These are phyloP conservation scores for Alaudala cheleensis DNA, from an alignment of 2,113 vertebrate species.

Conservation along the genomic window DNA sequence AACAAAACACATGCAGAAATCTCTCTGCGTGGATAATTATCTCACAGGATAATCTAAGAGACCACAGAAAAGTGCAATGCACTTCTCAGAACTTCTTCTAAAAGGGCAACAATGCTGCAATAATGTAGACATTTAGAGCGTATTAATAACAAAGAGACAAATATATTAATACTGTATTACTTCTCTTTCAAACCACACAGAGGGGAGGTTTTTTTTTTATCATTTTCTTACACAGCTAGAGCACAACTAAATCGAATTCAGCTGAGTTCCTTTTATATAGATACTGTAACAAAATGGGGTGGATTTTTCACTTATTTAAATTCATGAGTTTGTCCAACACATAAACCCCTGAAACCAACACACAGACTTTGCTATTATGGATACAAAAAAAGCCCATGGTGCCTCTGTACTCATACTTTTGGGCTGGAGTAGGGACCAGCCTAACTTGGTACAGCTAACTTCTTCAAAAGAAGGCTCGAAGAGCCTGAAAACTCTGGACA, in stretches of 20 bases:
- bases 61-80: neutral
- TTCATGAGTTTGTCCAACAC: neutral
- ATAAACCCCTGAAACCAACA: neutral
- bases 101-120: neutral
- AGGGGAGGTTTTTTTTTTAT: neutral
- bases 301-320: constrained; percentile 13
- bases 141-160: neutral
- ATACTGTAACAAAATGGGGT: neutral
- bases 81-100: neutral
- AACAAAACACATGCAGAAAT: neutral
- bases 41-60: neutral
- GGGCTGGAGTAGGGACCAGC: neutral
- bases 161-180: neutral
- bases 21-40: neutral
- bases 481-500: neutral
- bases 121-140: neutral
- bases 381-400: neutral
- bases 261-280: neutral
- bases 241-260: neutral
- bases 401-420: neutral
- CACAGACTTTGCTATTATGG: neutral
- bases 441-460: neutral
- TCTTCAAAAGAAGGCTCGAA: too few species aligned
- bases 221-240: neutral
- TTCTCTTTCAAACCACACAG: neutral